These are phyloP conservation scores for Trachythela sp. DNA, from an alignment of 64 coral and sea anemone species.

Conservation along the genomic window DNA sequence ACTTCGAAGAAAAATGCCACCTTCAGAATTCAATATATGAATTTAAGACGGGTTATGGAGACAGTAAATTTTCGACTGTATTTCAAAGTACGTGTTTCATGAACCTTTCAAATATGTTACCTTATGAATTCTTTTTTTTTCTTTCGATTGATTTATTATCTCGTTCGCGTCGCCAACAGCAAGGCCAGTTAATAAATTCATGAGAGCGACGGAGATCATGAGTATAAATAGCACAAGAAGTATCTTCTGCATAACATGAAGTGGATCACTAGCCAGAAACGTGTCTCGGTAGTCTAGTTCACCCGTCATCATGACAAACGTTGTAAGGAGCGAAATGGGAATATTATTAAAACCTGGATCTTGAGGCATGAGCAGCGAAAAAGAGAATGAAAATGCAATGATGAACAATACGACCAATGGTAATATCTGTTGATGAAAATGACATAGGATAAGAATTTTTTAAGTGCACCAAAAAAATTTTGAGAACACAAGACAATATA, in stretches of 20 bases:
- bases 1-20: too few relatives aligned
- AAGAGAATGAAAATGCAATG: background rate
- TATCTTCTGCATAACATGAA: background rate
- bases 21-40: too few relatives aligned
- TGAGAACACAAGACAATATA: too few relatives aligned
- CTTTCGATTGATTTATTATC: background rate
- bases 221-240: background rate
- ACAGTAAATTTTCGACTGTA: too few relatives aligned
- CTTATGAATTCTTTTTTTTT: slow-evolving; percentile 11
- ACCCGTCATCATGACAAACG: slow-evolving; percentile 10
- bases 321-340: background rate
- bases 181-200: background rate
- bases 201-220: background rate
- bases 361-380: background rate
- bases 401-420: background rate
- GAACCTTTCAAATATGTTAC: too few relatives aligned
- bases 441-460: too few relatives aligned
- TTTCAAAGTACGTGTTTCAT: too few relatives aligned
- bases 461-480: too few relatives aligned
- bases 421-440: background rate
- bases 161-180: background rate
- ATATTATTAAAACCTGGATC: background rate
- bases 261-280: background rate
- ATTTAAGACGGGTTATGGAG: too few relatives aligned
- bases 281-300: background rate